Evolutionary conservation across 2,888 invertebrate genomes (phyloP).

Genomic region (Metopia argyrocephala): DNA sequence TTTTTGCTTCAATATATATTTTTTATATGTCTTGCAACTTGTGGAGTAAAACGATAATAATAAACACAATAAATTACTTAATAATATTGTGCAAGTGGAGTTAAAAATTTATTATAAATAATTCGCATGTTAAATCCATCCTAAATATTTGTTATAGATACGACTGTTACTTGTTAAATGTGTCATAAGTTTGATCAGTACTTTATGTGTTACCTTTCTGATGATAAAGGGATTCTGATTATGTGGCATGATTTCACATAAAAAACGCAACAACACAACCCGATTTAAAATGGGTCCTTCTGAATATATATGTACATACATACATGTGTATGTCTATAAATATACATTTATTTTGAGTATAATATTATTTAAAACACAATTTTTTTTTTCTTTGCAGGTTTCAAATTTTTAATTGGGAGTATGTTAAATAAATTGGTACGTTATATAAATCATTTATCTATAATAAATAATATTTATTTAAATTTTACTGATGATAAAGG

Average conservation of each 20-base stretch:
- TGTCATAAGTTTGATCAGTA: too few relatives aligned
- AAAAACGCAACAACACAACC: conserved; percentile 73
- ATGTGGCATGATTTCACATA: conserved; percentile 72
- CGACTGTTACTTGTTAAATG: too few relatives aligned
- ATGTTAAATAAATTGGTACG: conserved; percentile 6
- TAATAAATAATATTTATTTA: not conserved
- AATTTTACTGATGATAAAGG: conserved; percentile 62
- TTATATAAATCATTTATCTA: not conserved
- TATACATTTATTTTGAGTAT: too few relatives aligned
- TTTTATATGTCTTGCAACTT: too few relatives aligned
- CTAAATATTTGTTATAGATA: too few relatives aligned
- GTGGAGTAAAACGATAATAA: too few relatives aligned
- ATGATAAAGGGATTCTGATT: conserved; percentile 67
- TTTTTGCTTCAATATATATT: too few relatives aligned
- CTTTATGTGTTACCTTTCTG: conserved; percentile 18
- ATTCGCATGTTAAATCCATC: too few relatives aligned
- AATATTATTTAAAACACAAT: not conserved
- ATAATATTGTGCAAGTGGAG: too few relatives aligned
- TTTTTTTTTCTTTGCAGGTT: not conserved
- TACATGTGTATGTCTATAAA: not conserved
- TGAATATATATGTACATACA: conserved; percentile 60
- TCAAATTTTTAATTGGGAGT: too few relatives aligned
- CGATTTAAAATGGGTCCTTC: conserved; percentile 72
- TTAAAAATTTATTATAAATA: too few relatives aligned
- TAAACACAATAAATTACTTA: too few relatives aligned